Evolutionary conservation across 1,140 invertebrate species (phyloP).

Genomic region (Drosophila albomicans): DNA sequence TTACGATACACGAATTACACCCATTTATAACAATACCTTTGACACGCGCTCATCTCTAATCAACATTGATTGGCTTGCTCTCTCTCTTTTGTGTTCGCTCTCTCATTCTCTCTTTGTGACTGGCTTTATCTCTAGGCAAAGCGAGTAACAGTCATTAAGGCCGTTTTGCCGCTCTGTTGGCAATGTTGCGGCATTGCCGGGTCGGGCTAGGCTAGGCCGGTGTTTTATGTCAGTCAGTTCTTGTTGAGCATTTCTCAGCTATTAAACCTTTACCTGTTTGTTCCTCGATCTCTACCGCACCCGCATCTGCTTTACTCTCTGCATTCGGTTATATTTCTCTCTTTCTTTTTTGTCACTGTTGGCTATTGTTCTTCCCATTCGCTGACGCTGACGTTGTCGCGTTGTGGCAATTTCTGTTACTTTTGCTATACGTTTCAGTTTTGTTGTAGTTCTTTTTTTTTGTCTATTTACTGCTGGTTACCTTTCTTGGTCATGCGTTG

Average conservation of each 20-base stretch:
- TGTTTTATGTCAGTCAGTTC: constrained; percentile 57
- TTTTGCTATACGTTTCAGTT: constrained; percentile 49
- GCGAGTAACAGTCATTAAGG: constrained; percentile 64
- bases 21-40: neutral
- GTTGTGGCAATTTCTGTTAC: constrained; percentile 54
- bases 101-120: constrained; percentile 8
- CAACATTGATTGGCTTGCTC: constrained; percentile 4
- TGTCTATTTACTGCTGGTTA: constrained; percentile 64
- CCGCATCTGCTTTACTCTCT: too few relatives aligned
- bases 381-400: constrained; percentile 48
- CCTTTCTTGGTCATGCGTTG: constrained; percentile 80
- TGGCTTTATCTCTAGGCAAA: constrained; percentile 18
- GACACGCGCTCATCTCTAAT: constrained; percentile 29
- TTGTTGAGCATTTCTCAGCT: constrained; percentile 45
- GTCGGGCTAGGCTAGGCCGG: constrained; percentile 57
- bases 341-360: constrained; percentile 51
- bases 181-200: constrained; percentile 16
- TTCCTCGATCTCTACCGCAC: constrained; percentile 6
- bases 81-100: neutral
- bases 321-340: constrained; percentile 11
- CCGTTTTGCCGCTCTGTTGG: constrained; percentile 49
- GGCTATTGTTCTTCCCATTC: constrained; percentile 60
- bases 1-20: neutral
- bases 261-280: constrained; percentile 48
- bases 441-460: constrained; percentile 28